Conservation (phyloP, 2,797 vertebrate genomes). For the Spizella passerina region DNA sequence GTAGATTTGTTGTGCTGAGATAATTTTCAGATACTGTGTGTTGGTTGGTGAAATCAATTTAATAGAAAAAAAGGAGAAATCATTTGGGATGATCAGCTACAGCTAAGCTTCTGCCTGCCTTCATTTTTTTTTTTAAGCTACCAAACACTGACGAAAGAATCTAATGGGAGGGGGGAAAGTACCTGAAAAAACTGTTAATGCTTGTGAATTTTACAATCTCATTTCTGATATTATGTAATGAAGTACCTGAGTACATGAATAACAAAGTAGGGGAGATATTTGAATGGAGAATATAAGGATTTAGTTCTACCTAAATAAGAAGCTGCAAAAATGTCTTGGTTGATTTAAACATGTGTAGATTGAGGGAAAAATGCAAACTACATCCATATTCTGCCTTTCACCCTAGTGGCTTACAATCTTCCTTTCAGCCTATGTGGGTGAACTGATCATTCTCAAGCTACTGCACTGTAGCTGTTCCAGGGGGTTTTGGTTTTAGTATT, state of each 20-base stretch:
- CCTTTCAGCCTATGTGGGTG: neutral
- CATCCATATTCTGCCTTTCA: neutral
- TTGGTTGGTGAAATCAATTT: neutral
- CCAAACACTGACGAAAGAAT: neutral
- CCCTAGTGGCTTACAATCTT: neutral
- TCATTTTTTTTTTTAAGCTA: neutral
- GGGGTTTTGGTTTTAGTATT: neutral
- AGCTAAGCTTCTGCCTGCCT: neutral
- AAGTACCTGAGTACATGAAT: neutral
- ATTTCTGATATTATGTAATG: neutral
- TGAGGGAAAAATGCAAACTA: neutral
- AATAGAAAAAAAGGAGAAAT: neutral
- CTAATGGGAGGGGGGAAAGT: rapidly evolving
- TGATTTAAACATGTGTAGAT: neutral
- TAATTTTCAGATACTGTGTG: neutral
- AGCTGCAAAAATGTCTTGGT: neutral
- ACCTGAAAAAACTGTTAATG: neutral
- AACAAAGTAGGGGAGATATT: neutral
- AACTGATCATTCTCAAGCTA: neutral
- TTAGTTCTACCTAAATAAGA: neutral
- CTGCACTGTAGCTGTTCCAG: neutral
- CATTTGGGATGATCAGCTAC: neutral
- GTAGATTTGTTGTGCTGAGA: neutral
- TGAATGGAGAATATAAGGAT: neutral
- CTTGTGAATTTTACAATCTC: neutral